Evolutionary conservation across 2,113 vertebrate genomes (phyloP).

Genomic region (Misgurnus mizolepis): DNA sequence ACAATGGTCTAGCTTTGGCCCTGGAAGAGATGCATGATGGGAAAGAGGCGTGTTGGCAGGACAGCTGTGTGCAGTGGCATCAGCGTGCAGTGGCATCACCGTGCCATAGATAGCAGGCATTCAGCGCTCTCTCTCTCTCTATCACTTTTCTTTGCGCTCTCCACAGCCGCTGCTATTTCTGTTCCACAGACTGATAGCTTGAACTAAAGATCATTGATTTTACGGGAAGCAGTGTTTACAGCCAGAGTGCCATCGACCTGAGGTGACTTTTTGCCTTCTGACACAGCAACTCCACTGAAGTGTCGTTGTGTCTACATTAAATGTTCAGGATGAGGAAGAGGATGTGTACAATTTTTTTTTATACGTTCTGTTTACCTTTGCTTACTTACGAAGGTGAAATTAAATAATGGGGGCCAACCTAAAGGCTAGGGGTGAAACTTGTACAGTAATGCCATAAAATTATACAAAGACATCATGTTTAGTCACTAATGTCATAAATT

Average conservation of each 20-base stretch:
- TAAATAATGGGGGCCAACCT: conserved; percentile 18
- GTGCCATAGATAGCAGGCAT: conserved; percentile 58
- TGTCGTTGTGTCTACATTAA: conserved; percentile 85
- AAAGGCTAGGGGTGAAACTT: not conserved
- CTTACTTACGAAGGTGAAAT: conserved; percentile 35
- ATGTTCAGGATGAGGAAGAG: conserved; percentile 71
- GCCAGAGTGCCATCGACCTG: conserved; percentile 99
- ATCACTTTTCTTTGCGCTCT: conserved; percentile 46
- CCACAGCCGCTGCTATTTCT: conserved; percentile 76
- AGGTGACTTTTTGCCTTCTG: conserved; percentile 98
- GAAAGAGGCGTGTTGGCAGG: conserved; percentile 27
- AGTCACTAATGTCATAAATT: not conserved
- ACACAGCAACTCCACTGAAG: conserved; percentile 83
- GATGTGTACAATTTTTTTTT: conserved; percentile 48
- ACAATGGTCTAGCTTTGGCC: not conserved
- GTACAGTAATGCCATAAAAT: conserved; percentile 5
- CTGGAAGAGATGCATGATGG: conserved; percentile 43
- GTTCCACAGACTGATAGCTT: conserved; percentile 86
- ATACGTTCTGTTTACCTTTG: conserved; percentile 35
- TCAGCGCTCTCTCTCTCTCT: conserved; percentile 56
- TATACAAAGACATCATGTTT: conserved; percentile 9
- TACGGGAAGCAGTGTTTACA: conserved; percentile 99
- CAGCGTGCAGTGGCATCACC: conserved; percentile 44
- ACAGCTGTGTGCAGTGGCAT: not conserved
- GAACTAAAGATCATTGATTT: conserved; percentile 99